Percentiles rank a stretch among this genome's conserved stretches.
Evolutionary conservation across 2,888 invertebrate species (phyloP).

Genomic region (Lagria hirta): DNA sequence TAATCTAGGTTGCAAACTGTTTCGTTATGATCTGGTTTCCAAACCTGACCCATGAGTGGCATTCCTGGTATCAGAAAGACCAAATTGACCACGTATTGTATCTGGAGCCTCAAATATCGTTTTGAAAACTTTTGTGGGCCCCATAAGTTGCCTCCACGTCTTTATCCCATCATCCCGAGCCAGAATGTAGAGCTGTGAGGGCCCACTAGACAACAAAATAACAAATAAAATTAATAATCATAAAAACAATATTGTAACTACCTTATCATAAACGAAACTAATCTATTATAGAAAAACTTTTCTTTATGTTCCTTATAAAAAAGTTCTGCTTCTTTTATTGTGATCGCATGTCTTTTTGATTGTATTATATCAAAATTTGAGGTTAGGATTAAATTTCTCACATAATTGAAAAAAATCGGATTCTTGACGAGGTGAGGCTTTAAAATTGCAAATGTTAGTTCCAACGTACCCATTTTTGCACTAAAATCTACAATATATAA

Average conservation of each 20-base stretch:
- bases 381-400: constrained; percentile 66
- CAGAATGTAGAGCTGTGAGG: constrained; percentile 78
- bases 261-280: constrained; percentile 82
- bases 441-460: constrained; percentile 82
- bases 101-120: constrained; percentile 77
- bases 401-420: constrained; percentile 68
- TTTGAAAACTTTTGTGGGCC: constrained; percentile 86
- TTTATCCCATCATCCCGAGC: constrained; percentile 74
- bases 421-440: constrained; percentile 84
- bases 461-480: constrained; percentile 50
- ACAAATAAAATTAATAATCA: not conserved
- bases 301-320: constrained; percentile 83
- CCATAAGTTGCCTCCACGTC: constrained; percentile 82
- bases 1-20: too few species aligned
- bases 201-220: constrained; percentile 68
- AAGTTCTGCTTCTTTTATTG: constrained; percentile 63
- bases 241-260: constrained; percentile 45
- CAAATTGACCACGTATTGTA: constrained; percentile 80
- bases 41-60: constrained; percentile 90
- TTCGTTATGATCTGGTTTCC: constrained; percentile 3
- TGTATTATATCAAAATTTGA: constrained; percentile 73
- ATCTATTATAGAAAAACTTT: constrained; percentile 81
- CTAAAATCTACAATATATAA: too few species aligned
- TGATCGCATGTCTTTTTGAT: constrained; percentile 66
- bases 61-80: constrained; percentile 92